Evolutionary conservation across 2,113 vertebrate genomes (phyloP).

Genomic region (Brienomyrus brachyistius): DNA sequence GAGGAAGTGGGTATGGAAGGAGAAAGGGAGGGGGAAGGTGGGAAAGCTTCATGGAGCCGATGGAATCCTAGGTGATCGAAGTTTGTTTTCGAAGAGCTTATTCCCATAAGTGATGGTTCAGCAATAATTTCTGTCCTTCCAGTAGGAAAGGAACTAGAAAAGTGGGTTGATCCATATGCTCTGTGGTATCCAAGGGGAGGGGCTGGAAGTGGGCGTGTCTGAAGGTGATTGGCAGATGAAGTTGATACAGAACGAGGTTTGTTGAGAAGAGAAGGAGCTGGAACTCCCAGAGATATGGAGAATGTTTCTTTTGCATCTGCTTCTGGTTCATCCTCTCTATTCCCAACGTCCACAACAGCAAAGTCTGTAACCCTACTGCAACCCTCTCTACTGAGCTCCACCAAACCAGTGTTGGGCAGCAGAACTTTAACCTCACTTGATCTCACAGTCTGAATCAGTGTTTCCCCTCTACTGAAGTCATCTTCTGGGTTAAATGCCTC

Average conservation of each 20-base stretch:
- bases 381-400: slow-evolving; percentile 56
- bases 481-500: slow-evolving; percentile 46
- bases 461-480: slow-evolving; percentile 30
- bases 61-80: slow-evolving; percentile 67
- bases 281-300: slow-evolving; percentile 43
- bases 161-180: slow-evolving; percentile 49
- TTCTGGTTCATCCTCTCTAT: slow-evolving; percentile 32
- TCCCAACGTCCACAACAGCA: slow-evolving; percentile 60
- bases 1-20: slow-evolving; percentile 61
- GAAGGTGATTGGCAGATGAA: slow-evolving; percentile 56
- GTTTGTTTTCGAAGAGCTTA: slow-evolving; percentile 55
- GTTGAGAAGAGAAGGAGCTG: slow-evolving; percentile 69
- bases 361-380: slow-evolving; percentile 64
- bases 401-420: slow-evolving; percentile 56
- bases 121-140: slow-evolving; percentile 64
- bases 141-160: slow-evolving; percentile 39
- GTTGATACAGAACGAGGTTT: slow-evolving; percentile 63
- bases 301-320: slow-evolving; percentile 33
- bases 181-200: slow-evolving; percentile 57
- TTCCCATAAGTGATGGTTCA: slow-evolving; percentile 66
- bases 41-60: slow-evolving; percentile 58
- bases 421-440: slow-evolving; percentile 60
- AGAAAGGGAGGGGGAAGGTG: slow-evolving; percentile 66
- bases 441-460: slow-evolving; percentile 52
- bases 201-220: slow-evolving; percentile 59